These are phyloP conservation scores for Notarius quadriscutis DNA, from an alignment of 2,113 vertebrate species.

Conservation along the genomic window DNA sequence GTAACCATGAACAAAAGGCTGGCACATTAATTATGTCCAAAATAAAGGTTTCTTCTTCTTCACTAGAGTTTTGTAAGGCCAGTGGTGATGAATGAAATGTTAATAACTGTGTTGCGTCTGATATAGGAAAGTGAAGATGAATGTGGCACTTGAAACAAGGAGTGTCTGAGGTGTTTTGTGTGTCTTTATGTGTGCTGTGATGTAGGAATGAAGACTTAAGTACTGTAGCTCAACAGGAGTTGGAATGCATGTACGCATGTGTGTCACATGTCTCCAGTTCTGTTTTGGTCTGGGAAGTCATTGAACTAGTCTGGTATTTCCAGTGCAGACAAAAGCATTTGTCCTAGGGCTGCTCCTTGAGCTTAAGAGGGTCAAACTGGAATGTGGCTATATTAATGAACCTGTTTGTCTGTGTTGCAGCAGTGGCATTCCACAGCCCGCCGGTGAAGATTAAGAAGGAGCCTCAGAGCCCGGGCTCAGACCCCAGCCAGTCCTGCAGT, in stretches of 20 bases:
- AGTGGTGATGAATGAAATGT: constrained; percentile 45
- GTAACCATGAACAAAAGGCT: constrained; percentile 38
- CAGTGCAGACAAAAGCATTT: constrained; percentile 59
- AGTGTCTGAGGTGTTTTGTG: constrained; percentile 62
- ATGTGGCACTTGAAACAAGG: constrained; percentile 57
- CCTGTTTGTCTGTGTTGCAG: constrained; percentile 59
- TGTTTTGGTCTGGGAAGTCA: constrained; percentile 57
- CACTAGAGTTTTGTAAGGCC: constrained; percentile 45
- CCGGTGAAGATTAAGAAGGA: constrained; percentile 95
- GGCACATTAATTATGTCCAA: constrained; percentile 50
- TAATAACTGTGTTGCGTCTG: constrained; percentile 71
- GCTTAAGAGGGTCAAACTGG: not conserved
- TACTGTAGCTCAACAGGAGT: not conserved
- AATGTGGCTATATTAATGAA: constrained; percentile 46
- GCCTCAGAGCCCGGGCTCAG: constrained; percentile 84
- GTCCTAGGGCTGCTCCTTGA: constrained; percentile 47
- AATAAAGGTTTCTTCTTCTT: too few relatives aligned
- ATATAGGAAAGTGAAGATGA: constrained; percentile 49
- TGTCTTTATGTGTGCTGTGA: constrained; percentile 59
- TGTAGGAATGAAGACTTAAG: constrained; percentile 34
- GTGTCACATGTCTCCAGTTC: constrained; percentile 37
- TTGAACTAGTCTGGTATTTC: constrained; percentile 64
- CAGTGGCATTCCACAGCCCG: constrained; percentile 95
- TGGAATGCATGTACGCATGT: constrained; percentile 46
- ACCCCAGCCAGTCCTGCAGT: constrained; percentile 85